Evolutionary conservation across 2,888 invertebrate genomes (phyloP).

Genomic region (Venusia cambrica): DNA sequence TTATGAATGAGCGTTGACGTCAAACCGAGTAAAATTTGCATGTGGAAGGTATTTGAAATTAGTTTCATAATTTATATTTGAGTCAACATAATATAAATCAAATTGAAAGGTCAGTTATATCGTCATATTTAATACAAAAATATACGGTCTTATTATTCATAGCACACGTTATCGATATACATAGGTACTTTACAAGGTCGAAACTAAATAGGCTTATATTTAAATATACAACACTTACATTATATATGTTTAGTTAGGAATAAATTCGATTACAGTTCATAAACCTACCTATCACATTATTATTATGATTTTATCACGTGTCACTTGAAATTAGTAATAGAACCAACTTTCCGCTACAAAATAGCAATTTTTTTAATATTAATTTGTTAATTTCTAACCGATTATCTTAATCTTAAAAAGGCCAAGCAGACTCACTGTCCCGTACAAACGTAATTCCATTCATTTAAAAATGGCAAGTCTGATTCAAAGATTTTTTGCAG

Average conservation of each 20-base stretch:
- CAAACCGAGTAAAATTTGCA: slow-evolving; percentile 40
- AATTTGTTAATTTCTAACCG: slow-evolving; percentile 16
- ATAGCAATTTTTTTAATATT: slow-evolving; percentile 12
- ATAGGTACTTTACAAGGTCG: slow-evolving; percentile 20
- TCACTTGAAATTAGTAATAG: slow-evolving; percentile 11
- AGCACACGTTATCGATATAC: slow-evolving; percentile 17
- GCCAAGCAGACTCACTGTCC: too few relatives aligned
- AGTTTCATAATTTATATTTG: slow-evolving; percentile 8
- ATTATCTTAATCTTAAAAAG: slow-evolving; percentile 22
- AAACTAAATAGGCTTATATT: slow-evolving; percentile 16
- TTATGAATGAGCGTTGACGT: slow-evolving; percentile 74
- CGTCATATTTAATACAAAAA: slow-evolving; percentile 26
- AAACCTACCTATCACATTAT: slow-evolving; percentile 7
- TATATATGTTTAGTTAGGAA: slow-evolving; percentile 10
- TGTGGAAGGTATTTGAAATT: slow-evolving; percentile 22
- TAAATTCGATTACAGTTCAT: slow-evolving; percentile 26
- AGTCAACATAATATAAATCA: slow-evolving; percentile 24
- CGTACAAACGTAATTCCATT: too few relatives aligned
- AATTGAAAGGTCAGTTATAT: slow-evolving; percentile 22
- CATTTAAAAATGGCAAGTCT: too few relatives aligned
- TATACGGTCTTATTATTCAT: slow-evolving; percentile 15
- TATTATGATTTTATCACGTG: slow-evolving; percentile 22
- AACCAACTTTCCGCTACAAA: slow-evolving; percentile 15
- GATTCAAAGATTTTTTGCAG: too few relatives aligned
- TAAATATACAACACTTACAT: slow-evolving; percentile 15